phyloP scores from a whole-genome alignment of 2,888 invertebrate species.

The Odiellus spinosus region DNA sequence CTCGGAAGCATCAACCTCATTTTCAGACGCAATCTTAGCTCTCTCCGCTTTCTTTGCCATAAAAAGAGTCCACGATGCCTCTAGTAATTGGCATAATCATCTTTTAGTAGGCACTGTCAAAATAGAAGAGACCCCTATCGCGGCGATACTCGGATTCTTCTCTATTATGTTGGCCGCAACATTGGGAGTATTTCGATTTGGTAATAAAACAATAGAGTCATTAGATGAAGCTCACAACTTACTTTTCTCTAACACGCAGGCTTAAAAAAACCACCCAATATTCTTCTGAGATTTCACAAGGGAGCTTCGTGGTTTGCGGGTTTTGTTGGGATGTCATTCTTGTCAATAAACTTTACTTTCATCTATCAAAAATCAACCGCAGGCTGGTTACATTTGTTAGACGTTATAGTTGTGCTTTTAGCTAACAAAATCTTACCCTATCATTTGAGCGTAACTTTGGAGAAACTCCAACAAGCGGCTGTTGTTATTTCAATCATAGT shows the following conservation, averaged over 20 bases:
- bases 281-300: neutral
- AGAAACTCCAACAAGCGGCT: constrained; percentile 2
- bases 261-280: neutral
- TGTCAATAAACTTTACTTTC: constrained; percentile 1
- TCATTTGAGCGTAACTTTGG: neutral
- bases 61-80: neutral
- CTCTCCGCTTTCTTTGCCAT: neutral
- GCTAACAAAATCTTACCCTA: neutral
- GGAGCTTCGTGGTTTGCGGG: constrained; percentile 2
- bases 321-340: neutral
- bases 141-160: neutral
- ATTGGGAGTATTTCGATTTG: neutral
- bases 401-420: neutral
- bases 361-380: neutral
- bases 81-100: neutral
- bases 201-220: neutral
- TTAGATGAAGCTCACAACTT: neutral
- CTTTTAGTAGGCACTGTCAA: neutral
- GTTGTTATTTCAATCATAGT: neutral
- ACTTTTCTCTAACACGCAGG: neutral
- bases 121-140: neutral
- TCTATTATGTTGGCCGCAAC: neutral
- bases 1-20: constrained; percentile 1
- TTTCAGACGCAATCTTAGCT: neutral
- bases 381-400: constrained; percentile 1